Base-by-base conservation (phyloP, 2,113 vertebrate species). In the Oophaga pumilio region DNA sequence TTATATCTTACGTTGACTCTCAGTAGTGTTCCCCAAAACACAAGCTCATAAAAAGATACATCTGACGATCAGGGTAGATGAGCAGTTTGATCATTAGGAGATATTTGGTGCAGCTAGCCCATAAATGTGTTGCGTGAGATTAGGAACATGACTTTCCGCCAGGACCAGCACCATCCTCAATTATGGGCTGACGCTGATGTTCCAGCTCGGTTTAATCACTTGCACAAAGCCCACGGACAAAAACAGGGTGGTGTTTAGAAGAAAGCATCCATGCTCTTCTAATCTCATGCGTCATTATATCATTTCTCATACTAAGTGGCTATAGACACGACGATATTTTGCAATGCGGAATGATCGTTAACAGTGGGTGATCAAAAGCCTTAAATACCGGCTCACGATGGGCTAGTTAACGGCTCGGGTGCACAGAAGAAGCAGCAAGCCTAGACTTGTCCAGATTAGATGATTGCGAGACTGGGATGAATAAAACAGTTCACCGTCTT, bases 381-480 rank as follows among this genome's bases (percentile, higher is more conserved):
- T 10, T 52, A 5, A 20, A 33, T 56, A 64, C 0, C 4, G 4
- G 86, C 76, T 90, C 80, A 84, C 90, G 88, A 88, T n/a, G 87
- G 89, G 85, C 89, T 17, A 4, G 91, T 86, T 81, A 89, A 84
- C 9, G 89, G 89, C 87, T 87, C 84, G 82, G 69, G 26, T 89
- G 88, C 0, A 0, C 22, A 68, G 85, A 89, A 90, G 2, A 88
- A 53, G 83, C 88, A 89, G 24, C 62, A 82, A 89, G 84, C 56
- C 82, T 84, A 85, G 84, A 79, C 85, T 87, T 88, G 77, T 17
- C 90, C 53, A 78, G 87, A 0, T 20, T 81, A 89, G 86, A 90
- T 90, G 88, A 79, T 84, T 84, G 66, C 11, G 2, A 33, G 8
- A 52, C 14, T 53, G 33, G 18, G 71, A 76, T 76, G 84, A 74